These are phyloP conservation scores for Lutjanus argentimaculatus DNA, from an alignment of 2,797 vertebrate genomes.

Conservation along the genomic window DNA sequence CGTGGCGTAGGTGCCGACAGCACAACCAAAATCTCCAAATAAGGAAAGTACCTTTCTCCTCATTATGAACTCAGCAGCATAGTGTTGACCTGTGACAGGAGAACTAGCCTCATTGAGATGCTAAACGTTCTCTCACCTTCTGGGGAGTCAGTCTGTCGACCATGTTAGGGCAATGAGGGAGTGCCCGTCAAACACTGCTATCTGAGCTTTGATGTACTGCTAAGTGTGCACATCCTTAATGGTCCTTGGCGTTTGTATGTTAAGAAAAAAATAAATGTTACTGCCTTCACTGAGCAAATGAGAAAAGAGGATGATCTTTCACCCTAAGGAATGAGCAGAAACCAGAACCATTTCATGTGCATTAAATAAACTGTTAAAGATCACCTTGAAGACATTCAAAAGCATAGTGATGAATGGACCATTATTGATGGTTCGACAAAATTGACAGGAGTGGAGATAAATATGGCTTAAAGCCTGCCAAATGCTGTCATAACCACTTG, in stretches of 20 bases:
- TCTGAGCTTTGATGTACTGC: conserved; percentile 65
- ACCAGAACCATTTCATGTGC: conserved; percentile 41
- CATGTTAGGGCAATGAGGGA: conserved; percentile 76
- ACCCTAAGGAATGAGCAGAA: conserved; percentile 4
- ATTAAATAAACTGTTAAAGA: conserved; percentile 57
- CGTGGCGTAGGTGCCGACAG: conserved; percentile 44
- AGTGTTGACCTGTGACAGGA: conserved; percentile 69
- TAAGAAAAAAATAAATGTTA: conserved; percentile 38
- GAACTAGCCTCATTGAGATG: conserved; percentile 75
- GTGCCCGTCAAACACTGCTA: conserved; percentile 71
- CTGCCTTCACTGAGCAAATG: conserved; percentile 21
- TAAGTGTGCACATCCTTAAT: conserved; percentile 55
- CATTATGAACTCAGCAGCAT: conserved; percentile 71
- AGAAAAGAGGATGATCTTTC: conserved; percentile 28
- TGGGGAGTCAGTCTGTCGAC: conserved; percentile 58
- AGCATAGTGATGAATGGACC: conserved; percentile 58
- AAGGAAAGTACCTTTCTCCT: conserved; percentile 63
- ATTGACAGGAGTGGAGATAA: conserved; percentile 70
- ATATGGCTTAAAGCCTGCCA: conserved; percentile 67
- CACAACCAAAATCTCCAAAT: conserved; percentile 58
- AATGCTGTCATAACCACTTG: conserved; percentile 77
- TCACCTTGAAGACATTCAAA: conserved; percentile 74
- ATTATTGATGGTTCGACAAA: conserved; percentile 66
- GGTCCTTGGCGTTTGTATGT: conserved; percentile 50
- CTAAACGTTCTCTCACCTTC: conserved; percentile 67